phyloP scores from a whole-genome alignment of 2,888 invertebrate genomes.

The Hirtodrosophila trivittata region DNA sequence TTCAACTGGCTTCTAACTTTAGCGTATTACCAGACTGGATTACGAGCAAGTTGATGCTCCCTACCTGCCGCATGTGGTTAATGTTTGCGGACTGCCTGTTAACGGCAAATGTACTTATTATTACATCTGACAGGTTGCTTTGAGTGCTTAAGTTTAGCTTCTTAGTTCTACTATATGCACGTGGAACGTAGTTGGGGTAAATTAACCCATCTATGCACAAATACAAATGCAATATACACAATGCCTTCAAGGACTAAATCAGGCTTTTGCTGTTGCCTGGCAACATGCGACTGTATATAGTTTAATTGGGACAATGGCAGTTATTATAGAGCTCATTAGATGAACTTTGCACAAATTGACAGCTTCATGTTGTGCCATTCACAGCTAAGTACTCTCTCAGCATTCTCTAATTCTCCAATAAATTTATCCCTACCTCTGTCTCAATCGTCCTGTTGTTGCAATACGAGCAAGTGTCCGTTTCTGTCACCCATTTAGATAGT shows the following conservation, averaged over 20 bases:
- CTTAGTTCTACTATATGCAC: too few species aligned
- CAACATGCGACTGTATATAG: slow-evolving; percentile 7
- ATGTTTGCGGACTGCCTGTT: slow-evolving; percentile 4
- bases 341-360: slow-evolving; percentile 4
- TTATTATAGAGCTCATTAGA: slow-evolving; percentile 35
- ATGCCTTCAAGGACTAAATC: too few species aligned
- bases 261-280: slow-evolving; percentile 1
- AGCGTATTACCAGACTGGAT: background rate
- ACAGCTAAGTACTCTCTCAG: background rate
- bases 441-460: too few species aligned
- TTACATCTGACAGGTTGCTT: slow-evolving; percentile 1
- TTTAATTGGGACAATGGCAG: slow-evolving; percentile 11
- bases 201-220: slow-evolving; percentile 3
- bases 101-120: slow-evolving; percentile 7
- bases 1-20: slow-evolving; percentile 31
- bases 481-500: slow-evolving; percentile 5
- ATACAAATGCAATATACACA: too few species aligned
- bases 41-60: background rate
- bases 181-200: background rate
- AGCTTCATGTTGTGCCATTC: slow-evolving; percentile 2
- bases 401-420: background rate
- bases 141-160: background rate
- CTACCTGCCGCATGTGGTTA: background rate
- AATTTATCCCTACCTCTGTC: background rate
- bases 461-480: too few species aligned